These are phyloP conservation scores for Pteruthius melanotis DNA, from an alignment of 2,113 vertebrate species.

Conservation along the genomic window DNA sequence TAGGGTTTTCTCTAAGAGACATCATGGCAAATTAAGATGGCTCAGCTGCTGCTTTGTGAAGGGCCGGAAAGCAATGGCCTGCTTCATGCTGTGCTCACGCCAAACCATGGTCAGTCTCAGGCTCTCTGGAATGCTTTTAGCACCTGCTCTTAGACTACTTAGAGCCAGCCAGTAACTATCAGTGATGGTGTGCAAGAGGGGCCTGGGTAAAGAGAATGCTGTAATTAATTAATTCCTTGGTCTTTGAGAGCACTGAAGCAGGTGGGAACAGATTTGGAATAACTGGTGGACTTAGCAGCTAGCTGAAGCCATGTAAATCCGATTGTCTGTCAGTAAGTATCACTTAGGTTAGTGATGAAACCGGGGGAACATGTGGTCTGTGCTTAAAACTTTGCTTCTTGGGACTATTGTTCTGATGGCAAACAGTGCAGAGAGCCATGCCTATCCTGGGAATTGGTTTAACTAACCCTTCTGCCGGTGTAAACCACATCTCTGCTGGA, in stretches of 20 bases:
- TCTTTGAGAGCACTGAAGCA: not conserved
- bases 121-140: not conserved
- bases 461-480: not conserved
- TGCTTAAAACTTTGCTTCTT: not conserved
- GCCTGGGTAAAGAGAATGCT: not conserved
- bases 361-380: not conserved
- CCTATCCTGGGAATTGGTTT: not conserved
- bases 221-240: not conserved
- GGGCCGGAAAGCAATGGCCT: not conserved
- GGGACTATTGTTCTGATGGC: not conserved
- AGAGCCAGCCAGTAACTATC: not conserved
- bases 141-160: not conserved
- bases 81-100: not conserved
- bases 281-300: not conserved
- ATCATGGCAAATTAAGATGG: not conserved
- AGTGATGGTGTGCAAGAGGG: rapidly evolving
- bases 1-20: not conserved
- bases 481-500: not conserved
- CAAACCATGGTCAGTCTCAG: not conserved
- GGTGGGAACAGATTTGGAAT: not conserved
- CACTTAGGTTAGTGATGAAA: not conserved
- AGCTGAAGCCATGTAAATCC: not conserved
- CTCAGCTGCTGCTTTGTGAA: not conserved
- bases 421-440: not conserved
- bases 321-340: not conserved